Evolutionary conservation across 2,113 vertebrate species (phyloP), one percentile per base, ranked within the genome.

Genomic region (Reinhardtius hippoglossoides): DNA sequence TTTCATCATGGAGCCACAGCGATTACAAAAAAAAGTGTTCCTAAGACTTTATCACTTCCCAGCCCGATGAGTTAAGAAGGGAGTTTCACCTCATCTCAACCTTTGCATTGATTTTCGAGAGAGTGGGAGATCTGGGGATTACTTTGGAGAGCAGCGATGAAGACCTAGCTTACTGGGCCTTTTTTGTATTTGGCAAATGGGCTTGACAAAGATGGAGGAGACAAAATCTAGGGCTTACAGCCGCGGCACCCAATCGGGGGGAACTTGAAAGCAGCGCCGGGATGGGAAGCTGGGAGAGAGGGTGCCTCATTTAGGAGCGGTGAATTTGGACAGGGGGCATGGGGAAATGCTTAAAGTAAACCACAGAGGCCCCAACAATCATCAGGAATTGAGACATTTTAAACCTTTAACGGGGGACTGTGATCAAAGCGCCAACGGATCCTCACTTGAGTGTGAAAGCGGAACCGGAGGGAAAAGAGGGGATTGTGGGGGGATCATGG

Each of bases 331-430:
- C 85, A 75, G 85, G 90, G 86, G 83, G 83, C 88, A 91, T 87
- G 77, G 86, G 92, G 91, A 90, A 90, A 87, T 85, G 82, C 90
- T 90, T 93, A 87, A 89, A 85, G 83, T 89, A 92, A 90, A 92
- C 83, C 89, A 74, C 91, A 70, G 82, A 92, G 90, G 91, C 90
- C 89, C 87, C 87, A 89, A 90, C 90, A 89, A 93, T 93, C 87
- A 86, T 91, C 87, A 88, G 90, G 93, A 94, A 94, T 94, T 95
- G 94, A 94, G 94, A 95, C 93, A 70, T 94, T 94, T 93, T 93
- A 94, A 93, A 91, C 91, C 92, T 90, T 93, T 92, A 93, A 91
- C 91, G 83, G 93, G 94, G 93, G 94, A 94, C 92, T 86, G 87
- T 87, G 89, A 95, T 95, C 93, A 94, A 94, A 94, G 94, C 90